Evolutionary conservation across 2,113 vertebrate genomes (phyloP).

Genomic region (Falco punctatus): DNA sequence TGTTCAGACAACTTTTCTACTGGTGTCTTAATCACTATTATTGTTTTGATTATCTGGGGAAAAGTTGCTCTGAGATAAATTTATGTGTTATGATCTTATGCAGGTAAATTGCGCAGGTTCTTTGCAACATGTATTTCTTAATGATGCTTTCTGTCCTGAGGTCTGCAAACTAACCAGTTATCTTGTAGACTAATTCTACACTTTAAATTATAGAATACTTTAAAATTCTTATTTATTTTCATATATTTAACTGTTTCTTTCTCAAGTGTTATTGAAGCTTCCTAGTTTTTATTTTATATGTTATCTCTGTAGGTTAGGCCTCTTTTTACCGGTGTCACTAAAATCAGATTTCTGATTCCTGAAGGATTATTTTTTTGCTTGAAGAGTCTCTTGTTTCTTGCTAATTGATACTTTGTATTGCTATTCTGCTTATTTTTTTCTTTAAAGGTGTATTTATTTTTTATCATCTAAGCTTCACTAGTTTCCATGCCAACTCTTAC

Average conservation of each 20-base stretch:
- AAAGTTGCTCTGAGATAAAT: not conserved
- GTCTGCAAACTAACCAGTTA: not conserved
- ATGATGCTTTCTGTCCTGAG: not conserved
- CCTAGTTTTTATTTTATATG: not conserved
- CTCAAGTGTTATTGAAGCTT: not conserved
- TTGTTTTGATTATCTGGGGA: not conserved
- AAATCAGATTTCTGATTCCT: not conserved
- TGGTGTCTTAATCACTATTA: not conserved
- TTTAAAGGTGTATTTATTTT: not conserved
- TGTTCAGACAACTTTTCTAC: not conserved
- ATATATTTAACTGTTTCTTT: not conserved
- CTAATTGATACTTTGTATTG: not conserved
- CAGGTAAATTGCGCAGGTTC: not conserved
- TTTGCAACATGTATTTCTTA: not conserved
- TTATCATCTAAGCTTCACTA: not conserved
- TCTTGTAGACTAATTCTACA: not conserved
- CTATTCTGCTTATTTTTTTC: not conserved
- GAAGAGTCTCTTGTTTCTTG: not conserved
- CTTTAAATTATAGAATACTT: not conserved
- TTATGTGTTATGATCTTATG: not conserved
- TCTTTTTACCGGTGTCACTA: not conserved
- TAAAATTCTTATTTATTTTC: not conserved
- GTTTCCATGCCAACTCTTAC: not conserved
- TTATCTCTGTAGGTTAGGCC: not conserved
- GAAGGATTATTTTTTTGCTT: not conserved